Base-by-base conservation (phyloP, 2,888 invertebrate genomes). In the Dorcus hopei region DNA sequence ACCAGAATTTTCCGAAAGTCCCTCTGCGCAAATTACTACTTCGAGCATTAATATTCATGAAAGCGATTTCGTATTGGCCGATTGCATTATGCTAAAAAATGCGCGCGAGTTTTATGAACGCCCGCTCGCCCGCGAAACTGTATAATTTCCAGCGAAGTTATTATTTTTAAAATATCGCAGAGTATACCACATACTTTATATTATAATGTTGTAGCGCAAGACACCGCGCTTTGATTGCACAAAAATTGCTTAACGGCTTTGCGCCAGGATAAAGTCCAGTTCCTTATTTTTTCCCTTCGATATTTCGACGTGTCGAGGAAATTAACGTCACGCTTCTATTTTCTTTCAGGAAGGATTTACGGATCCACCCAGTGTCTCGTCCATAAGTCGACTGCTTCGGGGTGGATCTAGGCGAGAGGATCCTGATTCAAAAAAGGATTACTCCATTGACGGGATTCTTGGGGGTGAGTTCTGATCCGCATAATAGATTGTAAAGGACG, bases 311-410 rank as follows among this genome's bases (percentile, higher is more conserved):
- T 1, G 6, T 5, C 6, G 26, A 26, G 26, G 26, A 33, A 33
- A 33, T 33, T 33, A 33, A 33, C 3, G 26, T 33, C 26, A 33
- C 38, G 38, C 33, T 16, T 41, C 7, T 42, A 41, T 41, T 52
- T 43, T 9, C 9, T 83, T 65, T 73, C 81, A 91, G 87, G 91
- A 94, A 67, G 93, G 94, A 60, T 85, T 95, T 67, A 93, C 94
- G 77, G 95, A 96, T 14, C 59, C 94, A 1, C 97, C 97, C 19
- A 96, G 95, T 61, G 93, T 95, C 69, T 93, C 94, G 77, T 95
- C 95, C 65, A 97, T 97, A 80, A 95, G 93, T 76, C 87, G 97
- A 68, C 85, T 96, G 54, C 85, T 97, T 70, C 85, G 95, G 66
- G 92, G 91, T 72, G 59, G 59, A 52, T 89, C 89, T 69, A 68